Base-by-base conservation (phyloP, 1,140 invertebrate species). In the Drosophila kurseongensis region DNA sequence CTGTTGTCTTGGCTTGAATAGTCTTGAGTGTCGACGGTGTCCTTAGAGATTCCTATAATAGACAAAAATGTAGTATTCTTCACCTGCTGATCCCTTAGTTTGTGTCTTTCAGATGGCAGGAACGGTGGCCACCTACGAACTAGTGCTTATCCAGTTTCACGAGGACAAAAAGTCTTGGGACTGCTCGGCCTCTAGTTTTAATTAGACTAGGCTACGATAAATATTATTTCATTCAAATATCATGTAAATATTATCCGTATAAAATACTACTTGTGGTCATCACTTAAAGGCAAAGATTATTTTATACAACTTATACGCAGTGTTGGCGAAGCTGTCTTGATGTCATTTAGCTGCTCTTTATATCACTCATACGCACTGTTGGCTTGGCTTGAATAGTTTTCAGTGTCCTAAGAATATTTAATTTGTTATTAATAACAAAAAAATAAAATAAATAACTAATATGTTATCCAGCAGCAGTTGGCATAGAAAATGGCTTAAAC, bases 61-160 rank as follows among this genome's bases (percentile, higher is more conserved):
- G 18, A 18, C 18, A 18, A 18, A 18, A 1, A 18, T 18, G 18
- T 18, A 18, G 41, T 2, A 6, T 8, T 16, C 41, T 16, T 42
- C 7, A 9, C 14, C 9, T 13, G 10, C 5, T 7, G 45, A 27
- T 1, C 23, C 1, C 4, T 32, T 2, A 44, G 4, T n/a, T 45
- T 44, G 0, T 23, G 2, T 27, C 94, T 5, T 5, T n/a, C 0
- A 50, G 85, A 62, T 89, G 65, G 94, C 94, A 16, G 94, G 95
- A 42, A 95, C 94, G 7, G 95, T 95, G 65, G 93, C 95, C 6
- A 95, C 95, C 1, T 95, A 95, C 58, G 95, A 95, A 88, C 83
- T 95, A 7, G 94, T 95, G 16, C 91, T 95, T 5, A 93, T 68
- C 13, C 90, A 91, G 65, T 91, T 91, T 45, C 86, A 91, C 29